Evolutionary conservation across 2,888 invertebrate genomes (phyloP).

Genomic region (Pediacus dermestoides): DNA sequence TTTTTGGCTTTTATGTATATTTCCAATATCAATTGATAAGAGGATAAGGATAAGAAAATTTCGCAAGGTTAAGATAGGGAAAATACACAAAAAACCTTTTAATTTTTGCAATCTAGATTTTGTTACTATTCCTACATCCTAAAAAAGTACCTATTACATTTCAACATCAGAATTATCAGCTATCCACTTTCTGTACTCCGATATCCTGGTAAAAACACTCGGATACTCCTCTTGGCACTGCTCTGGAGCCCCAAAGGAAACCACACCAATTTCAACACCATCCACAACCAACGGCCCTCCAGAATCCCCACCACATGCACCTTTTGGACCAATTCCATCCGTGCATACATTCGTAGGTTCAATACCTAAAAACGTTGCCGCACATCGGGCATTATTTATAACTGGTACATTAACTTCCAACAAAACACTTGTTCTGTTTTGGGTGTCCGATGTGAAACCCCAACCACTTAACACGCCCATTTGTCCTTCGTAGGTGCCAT

Average conservation of each 20-base stretch:
- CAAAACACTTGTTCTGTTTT: slow-evolving; percentile 45
- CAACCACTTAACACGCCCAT: slow-evolving; percentile 50
- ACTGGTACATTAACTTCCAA: slow-evolving; percentile 46
- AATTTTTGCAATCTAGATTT: too few species aligned
- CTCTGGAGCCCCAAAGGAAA: background rate
- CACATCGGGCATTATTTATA: slow-evolving; percentile 49
- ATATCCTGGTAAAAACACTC: too few species aligned
- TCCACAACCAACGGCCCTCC: slow-evolving; percentile 11
- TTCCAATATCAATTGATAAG: too few species aligned
- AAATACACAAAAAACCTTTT: too few species aligned
- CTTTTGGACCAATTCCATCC: background rate
- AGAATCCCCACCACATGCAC: slow-evolving; percentile 12
- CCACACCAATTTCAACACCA: slow-evolving; percentile 8
- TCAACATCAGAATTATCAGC: too few species aligned
- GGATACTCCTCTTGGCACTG: too few species aligned
- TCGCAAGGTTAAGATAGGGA: too few species aligned
- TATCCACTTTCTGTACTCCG: too few species aligned
- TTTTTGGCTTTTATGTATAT: too few species aligned
- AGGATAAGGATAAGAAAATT: too few species aligned
- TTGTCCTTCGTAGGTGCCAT: slow-evolving; percentile 41
- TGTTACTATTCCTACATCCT: too few species aligned
- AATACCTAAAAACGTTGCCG: slow-evolving; percentile 45
- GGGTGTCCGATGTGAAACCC: slow-evolving; percentile 46
- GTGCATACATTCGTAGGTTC: slow-evolving; percentile 51
- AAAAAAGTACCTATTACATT: too few species aligned